Evolutionary conservation across 2,113 vertebrate species (phyloP).

Genomic region (Mesoclemmys tuberculata): DNA sequence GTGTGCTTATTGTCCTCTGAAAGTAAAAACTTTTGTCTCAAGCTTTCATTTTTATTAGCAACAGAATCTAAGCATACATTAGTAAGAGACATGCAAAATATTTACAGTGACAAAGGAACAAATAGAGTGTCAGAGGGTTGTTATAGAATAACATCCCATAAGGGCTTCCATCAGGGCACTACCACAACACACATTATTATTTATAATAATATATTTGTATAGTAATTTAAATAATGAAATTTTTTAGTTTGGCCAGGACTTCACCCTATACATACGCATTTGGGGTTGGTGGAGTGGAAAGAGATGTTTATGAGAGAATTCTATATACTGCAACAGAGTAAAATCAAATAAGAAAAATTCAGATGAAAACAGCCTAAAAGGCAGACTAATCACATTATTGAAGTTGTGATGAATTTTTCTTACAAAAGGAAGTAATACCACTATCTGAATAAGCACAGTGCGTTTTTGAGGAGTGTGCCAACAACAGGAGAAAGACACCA

Average conservation of each 20-base stretch:
- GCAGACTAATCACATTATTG: not conserved
- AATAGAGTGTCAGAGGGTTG: not conserved
- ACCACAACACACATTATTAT: not conserved
- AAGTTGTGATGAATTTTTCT: not conserved
- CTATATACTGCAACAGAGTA: not conserved
- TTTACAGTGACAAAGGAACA: not conserved
- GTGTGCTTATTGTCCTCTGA: not conserved
- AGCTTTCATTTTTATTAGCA: conserved; percentile 20
- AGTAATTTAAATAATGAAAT: not conserved
- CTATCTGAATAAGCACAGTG: not conserved
- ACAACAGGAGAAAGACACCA: not conserved
- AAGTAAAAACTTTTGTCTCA: not conserved
- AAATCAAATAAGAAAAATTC: not conserved
- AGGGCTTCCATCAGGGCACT: accelerated
- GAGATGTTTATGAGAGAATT: not conserved
- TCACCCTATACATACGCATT: not conserved
- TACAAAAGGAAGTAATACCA: too few species aligned
- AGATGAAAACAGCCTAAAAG: not conserved
- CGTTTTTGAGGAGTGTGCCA: not conserved
- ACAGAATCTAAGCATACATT: not conserved
- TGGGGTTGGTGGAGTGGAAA: not conserved
- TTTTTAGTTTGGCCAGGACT: not conserved
- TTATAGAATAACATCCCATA: not conserved
- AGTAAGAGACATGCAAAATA: not conserved
- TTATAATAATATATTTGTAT: not conserved